Evolutionary conservation across 2,797 vertebrate species (phyloP).

Genomic region (Mionectes olivaceus): DNA sequence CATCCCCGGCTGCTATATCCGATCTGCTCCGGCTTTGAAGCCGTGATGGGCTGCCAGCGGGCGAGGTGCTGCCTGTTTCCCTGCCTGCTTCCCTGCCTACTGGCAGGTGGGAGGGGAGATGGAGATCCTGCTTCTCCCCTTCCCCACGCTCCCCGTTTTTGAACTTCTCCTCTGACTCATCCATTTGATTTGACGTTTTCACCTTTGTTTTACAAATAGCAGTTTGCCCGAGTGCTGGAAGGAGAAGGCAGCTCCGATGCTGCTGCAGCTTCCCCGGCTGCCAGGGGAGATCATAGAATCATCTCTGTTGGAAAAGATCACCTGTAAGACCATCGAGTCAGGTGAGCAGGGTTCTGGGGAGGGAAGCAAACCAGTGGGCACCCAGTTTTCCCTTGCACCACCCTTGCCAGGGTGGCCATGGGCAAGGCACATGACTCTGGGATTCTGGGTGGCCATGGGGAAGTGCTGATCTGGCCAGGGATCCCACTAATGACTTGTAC

Average conservation of each 20-base stretch:
- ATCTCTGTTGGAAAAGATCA: background rate
- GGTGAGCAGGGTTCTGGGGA: conserved; percentile 22
- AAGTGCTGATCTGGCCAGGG: background rate
- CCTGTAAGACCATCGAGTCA: background rate
- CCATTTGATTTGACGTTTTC: conserved; percentile 12
- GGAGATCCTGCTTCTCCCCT: conserved; percentile 11
- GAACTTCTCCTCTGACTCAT: conserved; percentile 55
- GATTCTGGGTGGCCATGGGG: too few species aligned
- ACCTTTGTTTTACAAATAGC: conserved; percentile 25
- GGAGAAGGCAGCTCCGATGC: background rate
- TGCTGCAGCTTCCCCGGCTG: background rate
- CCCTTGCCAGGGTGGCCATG: too few species aligned
- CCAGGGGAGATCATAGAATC: background rate
- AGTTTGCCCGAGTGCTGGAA: background rate
- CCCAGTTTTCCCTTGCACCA: background rate
- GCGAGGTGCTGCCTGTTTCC: background rate
- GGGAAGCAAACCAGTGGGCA: background rate
- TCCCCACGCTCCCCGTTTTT: background rate
- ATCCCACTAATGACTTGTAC: background rate
- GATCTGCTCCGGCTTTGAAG: conserved; percentile 53
- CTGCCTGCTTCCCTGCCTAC: conserved; percentile 2
- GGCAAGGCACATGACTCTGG: too few species aligned
- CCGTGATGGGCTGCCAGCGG: conserved; percentile 9
- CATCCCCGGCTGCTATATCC: background rate
- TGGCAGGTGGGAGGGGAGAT: conserved; percentile 44